Conservation (phyloP, 2,888 invertebrate species). For the Aphodius granarius region DNA sequence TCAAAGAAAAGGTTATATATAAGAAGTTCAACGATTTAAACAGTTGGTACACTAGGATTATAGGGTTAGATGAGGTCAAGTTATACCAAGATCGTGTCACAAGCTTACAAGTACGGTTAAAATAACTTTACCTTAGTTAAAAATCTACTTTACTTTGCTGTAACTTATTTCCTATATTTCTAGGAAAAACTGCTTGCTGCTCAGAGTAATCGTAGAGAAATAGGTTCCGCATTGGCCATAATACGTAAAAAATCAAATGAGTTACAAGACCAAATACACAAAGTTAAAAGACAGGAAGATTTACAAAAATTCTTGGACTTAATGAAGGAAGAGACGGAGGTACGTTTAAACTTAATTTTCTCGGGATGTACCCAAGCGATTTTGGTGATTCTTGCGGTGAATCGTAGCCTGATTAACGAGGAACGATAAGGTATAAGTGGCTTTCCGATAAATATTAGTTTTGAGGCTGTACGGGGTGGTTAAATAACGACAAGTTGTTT, state of each 20-base stretch:
- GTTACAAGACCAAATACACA: constrained; percentile 74
- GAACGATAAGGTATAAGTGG: too few relatives aligned
- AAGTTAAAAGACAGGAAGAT: constrained; percentile 72
- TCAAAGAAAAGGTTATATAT: constrained; percentile 45
- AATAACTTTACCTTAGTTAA: too few relatives aligned
- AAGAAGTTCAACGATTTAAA: constrained; percentile 57
- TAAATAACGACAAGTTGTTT: too few relatives aligned
- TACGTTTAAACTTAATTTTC: constrained; percentile 41
- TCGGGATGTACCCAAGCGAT: too few relatives aligned
- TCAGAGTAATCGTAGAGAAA: constrained; percentile 66
- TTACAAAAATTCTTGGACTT: constrained; percentile 70
- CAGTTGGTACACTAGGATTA: constrained; percentile 69
- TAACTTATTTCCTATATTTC: constrained; percentile 1
- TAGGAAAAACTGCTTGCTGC: constrained; percentile 67
- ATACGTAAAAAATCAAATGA: constrained; percentile 69
- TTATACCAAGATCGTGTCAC: constrained; percentile 74
- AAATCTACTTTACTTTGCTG: not conserved
- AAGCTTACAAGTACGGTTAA: constrained; percentile 67
- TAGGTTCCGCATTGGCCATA: constrained; percentile 62
- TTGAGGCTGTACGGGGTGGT: too few relatives aligned
- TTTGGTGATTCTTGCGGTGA: too few relatives aligned
- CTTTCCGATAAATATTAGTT: too few relatives aligned
- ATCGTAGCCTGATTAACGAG: too few relatives aligned
- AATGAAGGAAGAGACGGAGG: constrained; percentile 70
- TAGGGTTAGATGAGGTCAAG: constrained; percentile 78